Conservation (phyloP, 37 sponge, comb jelly and placozoan genomes). For the Spongilla lacustris region DNA sequence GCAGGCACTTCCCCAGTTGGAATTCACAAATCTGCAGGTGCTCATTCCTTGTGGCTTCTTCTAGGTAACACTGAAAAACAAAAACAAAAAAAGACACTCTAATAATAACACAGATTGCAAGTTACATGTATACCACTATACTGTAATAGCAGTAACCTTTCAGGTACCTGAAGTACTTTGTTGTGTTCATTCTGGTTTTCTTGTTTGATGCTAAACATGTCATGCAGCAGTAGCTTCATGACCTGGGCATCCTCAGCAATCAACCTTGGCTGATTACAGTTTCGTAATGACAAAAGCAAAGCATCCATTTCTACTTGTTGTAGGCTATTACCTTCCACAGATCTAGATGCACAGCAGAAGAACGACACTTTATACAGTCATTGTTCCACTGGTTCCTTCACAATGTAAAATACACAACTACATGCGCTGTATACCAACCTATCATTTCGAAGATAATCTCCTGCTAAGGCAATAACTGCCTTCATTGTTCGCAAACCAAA, state of each 20-base stretch:
- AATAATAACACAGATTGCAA: neutral
- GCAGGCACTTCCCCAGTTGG: constrained; percentile 55
- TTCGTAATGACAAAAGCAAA: constrained; percentile 3
- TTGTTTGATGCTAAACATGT: neutral
- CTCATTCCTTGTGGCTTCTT: neutral
- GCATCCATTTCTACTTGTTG: neutral
- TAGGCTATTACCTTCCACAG: neutral
- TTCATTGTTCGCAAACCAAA: constrained; percentile 84
- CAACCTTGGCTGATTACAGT: constrained; percentile 7
- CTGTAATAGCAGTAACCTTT: neutral
- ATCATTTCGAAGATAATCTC: constrained; percentile 36
- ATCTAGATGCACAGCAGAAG: neutral
- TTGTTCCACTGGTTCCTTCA: neutral
- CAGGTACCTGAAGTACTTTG: neutral
- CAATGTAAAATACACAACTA: neutral
- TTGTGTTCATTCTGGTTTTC: neutral
- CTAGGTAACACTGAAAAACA: neutral
- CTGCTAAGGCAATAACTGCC: constrained; percentile 64
- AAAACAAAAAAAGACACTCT: neutral
- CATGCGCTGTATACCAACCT: constrained; percentile 2
- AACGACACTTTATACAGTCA: neutral
- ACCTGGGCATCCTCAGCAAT: neutral
- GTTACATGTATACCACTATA: no score
- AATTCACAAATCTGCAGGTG: constrained; percentile 17
- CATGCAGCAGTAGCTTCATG: neutral